Base-by-base conservation (phyloP, 2,888 invertebrate species). In the Sclerodermus sp. region DNA sequence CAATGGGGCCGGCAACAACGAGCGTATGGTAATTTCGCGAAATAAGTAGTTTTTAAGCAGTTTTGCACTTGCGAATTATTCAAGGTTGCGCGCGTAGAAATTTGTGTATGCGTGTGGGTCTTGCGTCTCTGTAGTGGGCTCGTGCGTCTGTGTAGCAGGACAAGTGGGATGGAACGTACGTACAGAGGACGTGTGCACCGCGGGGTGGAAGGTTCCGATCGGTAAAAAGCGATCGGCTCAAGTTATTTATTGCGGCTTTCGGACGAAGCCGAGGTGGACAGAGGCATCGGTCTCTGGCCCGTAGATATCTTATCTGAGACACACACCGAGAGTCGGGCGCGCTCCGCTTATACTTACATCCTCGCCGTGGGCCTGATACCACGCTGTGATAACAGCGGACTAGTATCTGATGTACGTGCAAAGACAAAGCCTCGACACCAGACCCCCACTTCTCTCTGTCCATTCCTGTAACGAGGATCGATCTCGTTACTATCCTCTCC, bases 171-270 rank as follows among this genome's bases (percentile, higher is more conserved):
- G 41, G 23, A 39, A 37, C 41, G 42, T 47, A 44, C 45, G 50
- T 47, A 45, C 47, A 42, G 50, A 47, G 43, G 45, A 47, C 42
- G 48, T 37, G 42, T 32, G 14, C 8, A 23, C 23, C 23, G 23
- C 23, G 23, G 23, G 23, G 23, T 23, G 23, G 23, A 23, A 23
- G 62, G 58, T 53, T 49, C 58, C 64, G 73, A 76, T 74, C 70
- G 72, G 69, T 64, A 73, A 72, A 71, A 74, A 71, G 68, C 68
- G 71, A 76, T 73, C 66, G 58, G 68, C 44, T 29, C 46, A 53
- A 66, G 74, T 74, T 73, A 77, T 77, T 77, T 76, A 77, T 77
- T 71, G 66, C 67, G 64, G 62, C 67, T 70, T 67, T 73, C 62
- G 65, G 64, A 66, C 60, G 64, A 62, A 60, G 58, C 57, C 60